Evolutionary conservation across 2,888 invertebrate species (phyloP).

Genomic region (Hydropsyche betteni): DNA sequence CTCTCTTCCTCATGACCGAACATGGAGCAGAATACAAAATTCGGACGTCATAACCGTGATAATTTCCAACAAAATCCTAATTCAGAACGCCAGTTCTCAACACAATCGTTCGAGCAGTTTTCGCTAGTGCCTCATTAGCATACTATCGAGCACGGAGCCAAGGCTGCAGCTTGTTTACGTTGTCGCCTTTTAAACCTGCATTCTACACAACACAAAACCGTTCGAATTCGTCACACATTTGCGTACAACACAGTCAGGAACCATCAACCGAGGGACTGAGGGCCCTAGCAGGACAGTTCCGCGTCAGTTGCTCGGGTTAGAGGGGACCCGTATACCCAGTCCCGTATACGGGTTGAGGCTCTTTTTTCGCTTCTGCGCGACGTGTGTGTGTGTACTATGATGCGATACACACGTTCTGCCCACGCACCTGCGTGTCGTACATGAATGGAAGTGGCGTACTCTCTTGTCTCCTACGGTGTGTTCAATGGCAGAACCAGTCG

Average conservation of each 20-base stretch:
- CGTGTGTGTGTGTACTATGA: background rate
- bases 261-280: background rate
- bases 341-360: constrained; percentile 9
- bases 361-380: background rate
- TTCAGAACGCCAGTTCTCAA: background rate
- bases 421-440: constrained; percentile 26
- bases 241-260: background rate
- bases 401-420: constrained; percentile 7
- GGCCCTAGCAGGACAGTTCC: constrained; percentile 1
- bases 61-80: too few species aligned
- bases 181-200: constrained; percentile 9
- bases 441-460: constrained; percentile 28
- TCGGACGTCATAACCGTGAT: too few species aligned
- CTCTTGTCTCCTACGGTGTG: background rate
- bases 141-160: constrained; percentile 12
- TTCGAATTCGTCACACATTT: constrained; percentile 1
- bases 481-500: constrained; percentile 38
- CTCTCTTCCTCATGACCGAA: too few species aligned
- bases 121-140: constrained; percentile 21
- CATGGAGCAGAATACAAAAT: too few species aligned
- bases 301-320: background rate
- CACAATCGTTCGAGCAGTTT: background rate
- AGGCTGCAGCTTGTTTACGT: constrained; percentile 25
- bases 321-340: background rate
- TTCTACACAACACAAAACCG: constrained; percentile 1